Evolutionary conservation across 2,888 invertebrate genomes (phyloP), one percentile per base, ranked within the genome.

Genomic region (Lasioglossum vierecki): DNA sequence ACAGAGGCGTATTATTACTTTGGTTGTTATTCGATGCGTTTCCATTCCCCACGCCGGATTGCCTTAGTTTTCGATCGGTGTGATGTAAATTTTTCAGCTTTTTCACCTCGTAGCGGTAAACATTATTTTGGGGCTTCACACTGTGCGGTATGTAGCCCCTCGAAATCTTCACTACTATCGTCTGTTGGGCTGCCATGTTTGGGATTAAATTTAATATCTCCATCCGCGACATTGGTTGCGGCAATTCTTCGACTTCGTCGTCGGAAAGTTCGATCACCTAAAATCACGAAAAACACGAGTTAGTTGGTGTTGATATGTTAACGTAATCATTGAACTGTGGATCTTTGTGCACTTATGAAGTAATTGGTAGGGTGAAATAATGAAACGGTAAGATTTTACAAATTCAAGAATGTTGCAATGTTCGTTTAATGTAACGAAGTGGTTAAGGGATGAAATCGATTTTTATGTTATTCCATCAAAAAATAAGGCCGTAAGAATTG

Each of bases 231-330:
- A 93, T 87, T 5, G 91, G 91, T 5, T 86, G 87, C 1, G 92
- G 93, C 44, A 94, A 91, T 86, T 94, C 93, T 84, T 95, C 93
- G 73, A 94, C 91, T 70, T 95, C 95, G 63, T 95, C 95, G 53
- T 95, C 95, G 0, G 95, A 95, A 41, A 95, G 88, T 83, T 95
- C 94, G 66, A 95, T 95, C 4, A 94, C 89, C 94, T 94, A 57
- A 63, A 63, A 87, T 57, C 39, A n/a, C 78, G 79, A 71, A 30
- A 80, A 2, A 41, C 1, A 22, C 4, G 78, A 63, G 5, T 70
- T 72, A 60, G 15, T 18, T 76, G 5, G 3, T 35, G 49, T 44
- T 63, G 53, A 66, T 72, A 79, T 53, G 8, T 53, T 15, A 57
- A 80, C 11, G 13, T 35, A 35, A 35, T 35, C 30, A 35, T 35